Evolutionary conservation across 2,113 vertebrate genomes (phyloP).

Genomic region (Myrmophylax atrothorax): DNA sequence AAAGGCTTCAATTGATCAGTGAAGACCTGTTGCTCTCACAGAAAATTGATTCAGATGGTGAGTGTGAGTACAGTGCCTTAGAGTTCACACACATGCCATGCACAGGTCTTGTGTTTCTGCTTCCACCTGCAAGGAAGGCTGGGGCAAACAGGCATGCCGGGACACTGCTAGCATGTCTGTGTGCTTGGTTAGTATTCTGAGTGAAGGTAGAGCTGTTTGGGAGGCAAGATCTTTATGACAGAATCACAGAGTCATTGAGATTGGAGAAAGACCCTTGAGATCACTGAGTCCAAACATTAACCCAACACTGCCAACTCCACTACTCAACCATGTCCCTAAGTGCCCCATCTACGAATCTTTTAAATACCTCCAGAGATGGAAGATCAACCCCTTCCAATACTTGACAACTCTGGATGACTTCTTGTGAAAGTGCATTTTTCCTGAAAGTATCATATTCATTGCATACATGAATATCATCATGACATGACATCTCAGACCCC

Average conservation of each 20-base stretch:
- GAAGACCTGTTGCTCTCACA: background rate
- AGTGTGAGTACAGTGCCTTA: background rate
- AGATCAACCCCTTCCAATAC: background rate
- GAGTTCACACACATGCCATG: rapidly evolving
- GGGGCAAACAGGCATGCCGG: rapidly evolving
- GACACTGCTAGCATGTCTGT: rapidly evolving
- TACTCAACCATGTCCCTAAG: background rate
- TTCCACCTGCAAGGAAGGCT: background rate
- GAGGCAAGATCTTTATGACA: background rate
- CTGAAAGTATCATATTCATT: background rate
- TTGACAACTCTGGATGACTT: background rate
- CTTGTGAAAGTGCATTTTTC: background rate
- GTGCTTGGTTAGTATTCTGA: background rate
- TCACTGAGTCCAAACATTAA: background rate
- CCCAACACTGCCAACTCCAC: background rate
- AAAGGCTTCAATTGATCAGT: background rate
- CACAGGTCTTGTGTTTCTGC: background rate
- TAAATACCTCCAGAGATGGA: background rate
- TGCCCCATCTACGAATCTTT: background rate
- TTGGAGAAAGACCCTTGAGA: background rate
- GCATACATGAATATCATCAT: background rate
- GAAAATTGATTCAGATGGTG: rapidly evolving
- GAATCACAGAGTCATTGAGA: background rate
- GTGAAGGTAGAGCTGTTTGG: background rate
- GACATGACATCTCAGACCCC: rapidly evolving